Conservation (phyloP, 2,888 invertebrate genomes). For the Helobdella robusta region DNA sequence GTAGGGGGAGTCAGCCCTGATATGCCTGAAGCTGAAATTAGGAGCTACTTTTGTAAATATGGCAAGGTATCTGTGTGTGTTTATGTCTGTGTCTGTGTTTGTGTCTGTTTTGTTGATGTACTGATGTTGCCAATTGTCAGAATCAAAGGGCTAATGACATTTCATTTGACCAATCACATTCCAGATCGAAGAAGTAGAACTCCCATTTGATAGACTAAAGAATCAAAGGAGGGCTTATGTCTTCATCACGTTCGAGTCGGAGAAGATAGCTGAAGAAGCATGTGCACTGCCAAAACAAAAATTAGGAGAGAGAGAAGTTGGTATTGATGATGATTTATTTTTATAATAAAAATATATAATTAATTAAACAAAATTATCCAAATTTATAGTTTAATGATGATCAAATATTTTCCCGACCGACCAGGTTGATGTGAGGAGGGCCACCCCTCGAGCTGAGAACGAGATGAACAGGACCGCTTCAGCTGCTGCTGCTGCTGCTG, state of each 20-base stretch:
- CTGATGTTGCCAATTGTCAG: too few relatives aligned
- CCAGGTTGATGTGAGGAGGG: constrained; percentile 73
- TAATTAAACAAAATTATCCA: neutral
- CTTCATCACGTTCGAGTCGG: constrained; percentile 91
- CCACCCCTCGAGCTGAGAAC: constrained; percentile 60
- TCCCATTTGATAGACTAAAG: constrained; percentile 93
- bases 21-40: constrained; percentile 84
- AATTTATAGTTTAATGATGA: neutral
- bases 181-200: constrained; percentile 87
- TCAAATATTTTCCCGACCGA: neutral
- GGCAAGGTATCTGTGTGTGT: constrained; percentile 74
- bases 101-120: too few relatives aligned
- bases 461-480: constrained; percentile 1
- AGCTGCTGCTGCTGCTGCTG: too few relatives aligned
- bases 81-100: too few relatives aligned
- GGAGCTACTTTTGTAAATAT: constrained; percentile 79
- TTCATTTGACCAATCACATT: neutral
- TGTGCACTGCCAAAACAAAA: constrained; percentile 71
- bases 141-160: too few relatives aligned
- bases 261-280: constrained; percentile 82
- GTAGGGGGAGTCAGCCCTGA: constrained; percentile 88
- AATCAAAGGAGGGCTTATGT: constrained; percentile 93
- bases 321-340: constrained; percentile 43
- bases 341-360: neutral
- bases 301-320: constrained; percentile 83